phyloP scores from a whole-genome alignment of 2,888 invertebrate genomes.

The Diaperis boleti region DNA sequence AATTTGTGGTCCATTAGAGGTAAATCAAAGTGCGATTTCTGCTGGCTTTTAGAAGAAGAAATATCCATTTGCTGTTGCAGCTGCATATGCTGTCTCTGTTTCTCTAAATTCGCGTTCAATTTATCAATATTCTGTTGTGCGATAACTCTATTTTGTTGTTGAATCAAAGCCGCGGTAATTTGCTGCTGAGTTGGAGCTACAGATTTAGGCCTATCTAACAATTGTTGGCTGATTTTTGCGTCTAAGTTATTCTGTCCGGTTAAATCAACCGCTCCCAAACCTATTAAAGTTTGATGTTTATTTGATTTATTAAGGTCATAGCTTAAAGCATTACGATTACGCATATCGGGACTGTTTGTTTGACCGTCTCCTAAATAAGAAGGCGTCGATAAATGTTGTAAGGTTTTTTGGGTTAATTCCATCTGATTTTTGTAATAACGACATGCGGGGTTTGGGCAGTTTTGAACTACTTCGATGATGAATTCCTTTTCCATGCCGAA shows the following conservation, averaged over 20 bases:
- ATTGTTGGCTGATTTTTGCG: constrained; percentile 54
- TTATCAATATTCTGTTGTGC: constrained; percentile 76
- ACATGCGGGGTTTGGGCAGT: constrained; percentile 89
- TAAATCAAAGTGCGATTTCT: constrained; percentile 63
- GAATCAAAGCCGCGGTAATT: constrained; percentile 72
- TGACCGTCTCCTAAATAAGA: constrained; percentile 63
- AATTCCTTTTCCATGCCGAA: constrained; percentile 93
- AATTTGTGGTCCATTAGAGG: constrained; percentile 74
- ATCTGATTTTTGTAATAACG: constrained; percentile 89
- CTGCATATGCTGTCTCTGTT: constrained; percentile 70
- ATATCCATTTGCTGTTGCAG: constrained; percentile 61
- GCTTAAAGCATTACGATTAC: constrained; percentile 56
- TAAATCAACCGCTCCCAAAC: constrained; percentile 62
- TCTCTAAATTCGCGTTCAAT: constrained; percentile 68
- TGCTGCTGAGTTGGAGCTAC: constrained; percentile 71
- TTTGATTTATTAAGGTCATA: not conserved
- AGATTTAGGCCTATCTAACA: constrained; percentile 63
- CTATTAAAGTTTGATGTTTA: constrained; percentile 41
- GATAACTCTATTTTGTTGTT: constrained; percentile 74
- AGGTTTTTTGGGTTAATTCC: constrained; percentile 78
- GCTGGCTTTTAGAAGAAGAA: constrained; percentile 60
- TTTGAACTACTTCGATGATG: constrained; percentile 89
- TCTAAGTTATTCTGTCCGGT: constrained; percentile 61
- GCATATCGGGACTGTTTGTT: constrained; percentile 59
- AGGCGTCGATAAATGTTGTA: constrained; percentile 75